These are phyloP conservation scores for Anoplopoma fimbria DNA, from an alignment of 2,113 vertebrate genomes.

Conservation along the genomic window DNA sequence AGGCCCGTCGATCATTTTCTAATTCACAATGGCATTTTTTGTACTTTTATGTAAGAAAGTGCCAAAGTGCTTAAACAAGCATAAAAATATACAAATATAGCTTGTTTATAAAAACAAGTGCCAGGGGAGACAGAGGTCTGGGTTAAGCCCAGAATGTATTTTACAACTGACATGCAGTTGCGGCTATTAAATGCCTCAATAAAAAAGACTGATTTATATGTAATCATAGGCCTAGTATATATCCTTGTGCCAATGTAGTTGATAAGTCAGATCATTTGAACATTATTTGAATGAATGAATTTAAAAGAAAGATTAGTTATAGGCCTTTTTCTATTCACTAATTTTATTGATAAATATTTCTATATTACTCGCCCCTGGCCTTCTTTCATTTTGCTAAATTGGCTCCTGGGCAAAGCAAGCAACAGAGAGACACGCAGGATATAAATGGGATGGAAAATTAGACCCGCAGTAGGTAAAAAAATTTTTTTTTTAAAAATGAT, in stretches of 20 bases:
- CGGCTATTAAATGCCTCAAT: not conserved
- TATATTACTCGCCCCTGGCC: not conserved
- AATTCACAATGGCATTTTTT: not conserved
- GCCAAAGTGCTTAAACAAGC: not conserved
- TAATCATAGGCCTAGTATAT: not conserved
- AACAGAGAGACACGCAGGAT: conserved; percentile 59
- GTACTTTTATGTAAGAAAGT: not conserved
- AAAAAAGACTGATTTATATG: not conserved
- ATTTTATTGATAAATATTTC: not conserved
- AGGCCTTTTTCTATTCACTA: not conserved
- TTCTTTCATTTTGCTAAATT: not conserved
- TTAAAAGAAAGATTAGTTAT: not conserved
- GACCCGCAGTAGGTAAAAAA: conserved; percentile 65
- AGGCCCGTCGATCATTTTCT: not conserved
- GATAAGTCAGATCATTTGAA: not conserved
- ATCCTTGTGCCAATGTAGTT: not conserved
- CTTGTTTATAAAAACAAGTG: not conserved
- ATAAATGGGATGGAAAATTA: conserved; percentile 86
- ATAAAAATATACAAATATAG: not conserved
- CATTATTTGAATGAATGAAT: not conserved
- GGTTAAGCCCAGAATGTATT: not conserved
- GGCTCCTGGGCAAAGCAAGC: not conserved
- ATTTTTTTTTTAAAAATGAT: conserved; percentile 48
- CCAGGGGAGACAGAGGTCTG: not conserved
- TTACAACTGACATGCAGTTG: not conserved